A percentile compares a stretch with the other conserved stretches of the same genome.
Evolutionary conservation across 2,797 vertebrate species (phyloP).

Genomic region (Sebastolobus alascanus): DNA sequence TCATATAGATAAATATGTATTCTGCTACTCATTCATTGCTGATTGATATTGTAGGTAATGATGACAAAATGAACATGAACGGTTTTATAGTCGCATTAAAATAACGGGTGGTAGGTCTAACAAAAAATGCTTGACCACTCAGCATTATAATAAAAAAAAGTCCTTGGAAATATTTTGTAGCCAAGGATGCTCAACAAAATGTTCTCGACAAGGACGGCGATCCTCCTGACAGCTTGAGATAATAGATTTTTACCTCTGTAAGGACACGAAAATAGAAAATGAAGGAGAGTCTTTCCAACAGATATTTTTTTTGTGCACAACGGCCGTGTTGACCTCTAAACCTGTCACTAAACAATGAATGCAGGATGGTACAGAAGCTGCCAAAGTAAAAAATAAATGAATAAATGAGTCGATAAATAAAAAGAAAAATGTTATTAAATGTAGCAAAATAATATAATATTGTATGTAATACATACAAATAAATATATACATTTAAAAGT

Average conservation of each 20-base stretch:
- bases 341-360: not conserved
- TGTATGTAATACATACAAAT: too few relatives aligned
- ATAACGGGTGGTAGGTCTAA: too few relatives aligned
- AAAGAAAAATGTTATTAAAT: too few relatives aligned
- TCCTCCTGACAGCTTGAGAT: not conserved
- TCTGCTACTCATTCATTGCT: not conserved
- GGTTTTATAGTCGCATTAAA: not conserved
- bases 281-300: not conserved
- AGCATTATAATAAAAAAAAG: not conserved
- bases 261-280: not conserved
- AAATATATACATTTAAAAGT: too few relatives aligned
- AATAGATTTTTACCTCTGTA: not conserved
- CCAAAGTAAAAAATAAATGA: too few relatives aligned
- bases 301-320: not conserved
- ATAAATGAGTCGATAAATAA: too few relatives aligned
- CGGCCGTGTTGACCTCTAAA: not conserved
- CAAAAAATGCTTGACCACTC: not conserved
- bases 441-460: too few relatives aligned
- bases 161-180: too few relatives aligned
- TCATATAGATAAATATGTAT: not conserved
- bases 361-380: not conserved
- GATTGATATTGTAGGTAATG: not conserved
- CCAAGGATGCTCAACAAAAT: rapidly evolving
- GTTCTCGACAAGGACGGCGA: not conserved
- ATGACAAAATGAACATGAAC: not conserved